Evolutionary conservation across 2,797 vertebrate species (phyloP), one percentile per base, ranked within the genome.

Genomic region (Helicolenus hilgendorfi): DNA sequence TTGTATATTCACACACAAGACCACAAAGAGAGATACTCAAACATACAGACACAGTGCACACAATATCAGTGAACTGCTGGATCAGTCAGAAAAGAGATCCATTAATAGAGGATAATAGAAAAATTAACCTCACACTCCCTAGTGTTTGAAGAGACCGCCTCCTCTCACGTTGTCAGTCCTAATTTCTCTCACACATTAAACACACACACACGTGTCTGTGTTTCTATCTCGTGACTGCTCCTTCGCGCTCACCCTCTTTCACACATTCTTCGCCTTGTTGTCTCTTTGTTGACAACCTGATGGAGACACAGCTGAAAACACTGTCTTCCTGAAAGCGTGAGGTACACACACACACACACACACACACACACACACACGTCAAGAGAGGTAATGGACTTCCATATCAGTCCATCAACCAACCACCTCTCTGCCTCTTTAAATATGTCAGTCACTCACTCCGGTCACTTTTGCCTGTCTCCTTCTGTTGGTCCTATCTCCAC

Each of bases 61-160:
- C 11, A 27, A 45, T 72, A 74, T 86, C 62, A 76, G 11, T 74
- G 18, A 80, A 72, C 75, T 81, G 62, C 62, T 56, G 58, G 80
- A 75, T 90, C 33, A 75, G 68, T 88, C 75, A 79, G 75, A 70
- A 94, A 92, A 87, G 24, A 59, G 29, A 59, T 70, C 74, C 38
- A 77, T 83, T 94, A 91, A 86, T 45, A 64, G 77, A 89, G 13
- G 69, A 92, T 87, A 88, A 86, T 63, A 81, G 77, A 89, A 82
- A 79, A 84, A 83, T 92, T 77, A 80, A 92, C 84, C 73, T 84
- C 60, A 55, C 63, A 60, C 41, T 78, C 27, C 14, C 4, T 38
- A 45, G 58, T 84, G 73, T 93, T 84, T 87, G 62, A 85, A 89
- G 74, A 82, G 65, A 33, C 65, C 15, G 10, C 38, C 15, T 77